phyloP scores from a whole-genome alignment of 2,888 invertebrate genomes.

The Phalera bucephala region DNA sequence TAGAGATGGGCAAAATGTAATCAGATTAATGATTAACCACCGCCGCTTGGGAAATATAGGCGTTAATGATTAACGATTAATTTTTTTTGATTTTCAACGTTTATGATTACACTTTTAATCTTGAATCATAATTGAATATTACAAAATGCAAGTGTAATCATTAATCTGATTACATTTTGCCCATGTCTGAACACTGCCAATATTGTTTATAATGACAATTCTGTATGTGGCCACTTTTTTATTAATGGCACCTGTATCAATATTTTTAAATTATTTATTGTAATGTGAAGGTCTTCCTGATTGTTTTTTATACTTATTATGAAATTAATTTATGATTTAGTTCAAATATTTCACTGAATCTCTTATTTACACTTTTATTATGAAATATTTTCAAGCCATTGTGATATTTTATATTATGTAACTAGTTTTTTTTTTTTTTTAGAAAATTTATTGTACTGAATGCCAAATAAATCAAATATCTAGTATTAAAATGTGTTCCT shows the following conservation, averaged over 20 bases:
- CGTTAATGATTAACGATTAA: too few relatives aligned
- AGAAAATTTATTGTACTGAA: slow-evolving; percentile 15
- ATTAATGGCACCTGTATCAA: background rate
- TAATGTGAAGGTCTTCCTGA: slow-evolving; percentile 21
- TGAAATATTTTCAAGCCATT: slow-evolving; percentile 6
- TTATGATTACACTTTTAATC: too few relatives aligned
- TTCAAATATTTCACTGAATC: slow-evolving; percentile 16
- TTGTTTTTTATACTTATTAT: slow-evolving; percentile 8
- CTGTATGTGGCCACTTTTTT: too few relatives aligned
- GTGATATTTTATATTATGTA: slow-evolving; percentile 8
- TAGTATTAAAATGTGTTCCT: slow-evolving; percentile 18
- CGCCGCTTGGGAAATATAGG: too few relatives aligned
- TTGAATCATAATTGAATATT: too few relatives aligned
- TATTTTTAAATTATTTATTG: background rate
- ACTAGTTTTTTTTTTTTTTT: slow-evolving; percentile 11
- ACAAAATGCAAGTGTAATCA: too few relatives aligned
- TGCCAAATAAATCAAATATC: slow-evolving; percentile 30
- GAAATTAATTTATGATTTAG: slow-evolving; percentile 5
- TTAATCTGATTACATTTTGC: too few relatives aligned
- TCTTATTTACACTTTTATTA: slow-evolving; percentile 11
- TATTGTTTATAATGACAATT: background rate
- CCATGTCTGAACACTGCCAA: too few relatives aligned
- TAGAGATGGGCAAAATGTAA: too few relatives aligned
- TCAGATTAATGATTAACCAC: too few relatives aligned
- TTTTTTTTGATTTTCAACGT: too few relatives aligned